These are phyloP conservation scores for Paralvinella palmiformis DNA, from an alignment of 1,140 invertebrate species.

Conservation along the genomic window DNA sequence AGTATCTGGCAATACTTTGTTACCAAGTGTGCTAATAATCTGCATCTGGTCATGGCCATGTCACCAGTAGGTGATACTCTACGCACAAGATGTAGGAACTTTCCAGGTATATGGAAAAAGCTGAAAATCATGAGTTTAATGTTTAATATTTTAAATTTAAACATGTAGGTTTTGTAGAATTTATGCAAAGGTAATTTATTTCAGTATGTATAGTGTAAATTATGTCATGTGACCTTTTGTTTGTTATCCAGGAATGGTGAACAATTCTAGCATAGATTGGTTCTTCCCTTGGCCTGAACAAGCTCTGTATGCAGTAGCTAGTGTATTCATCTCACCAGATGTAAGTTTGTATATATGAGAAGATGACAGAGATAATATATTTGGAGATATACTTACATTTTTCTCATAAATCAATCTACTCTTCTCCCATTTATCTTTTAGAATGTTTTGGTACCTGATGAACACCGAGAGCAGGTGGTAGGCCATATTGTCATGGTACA, in stretches of 20 bases:
- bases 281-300: constrained; percentile 54
- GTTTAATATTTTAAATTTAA: neutral
- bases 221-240: neutral
- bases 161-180: neutral
- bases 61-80: constrained; percentile 51
- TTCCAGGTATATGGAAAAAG: constrained; percentile 39
- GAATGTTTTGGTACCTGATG: constrained; percentile 58
- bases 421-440: too few species aligned
- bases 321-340: constrained; percentile 62
- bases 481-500: constrained; percentile 80
- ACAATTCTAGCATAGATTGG: constrained; percentile 53
- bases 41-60: constrained; percentile 53
- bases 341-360: too few species aligned
- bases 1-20: constrained; percentile 53
- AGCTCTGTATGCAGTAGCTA: constrained; percentile 69
- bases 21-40: constrained; percentile 55
- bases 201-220: neutral
- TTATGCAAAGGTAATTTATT: neutral
- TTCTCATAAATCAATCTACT: too few species aligned
- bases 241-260: constrained; percentile 44
- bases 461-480: constrained; percentile 63
- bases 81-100: constrained; percentile 51
- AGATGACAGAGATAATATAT: too few species aligned
- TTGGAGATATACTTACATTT: neutral
- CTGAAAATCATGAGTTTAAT: neutral